Conservation (phyloP, 1,140 invertebrate genomes). For the Helicorthomorpha holstii region DNA sequence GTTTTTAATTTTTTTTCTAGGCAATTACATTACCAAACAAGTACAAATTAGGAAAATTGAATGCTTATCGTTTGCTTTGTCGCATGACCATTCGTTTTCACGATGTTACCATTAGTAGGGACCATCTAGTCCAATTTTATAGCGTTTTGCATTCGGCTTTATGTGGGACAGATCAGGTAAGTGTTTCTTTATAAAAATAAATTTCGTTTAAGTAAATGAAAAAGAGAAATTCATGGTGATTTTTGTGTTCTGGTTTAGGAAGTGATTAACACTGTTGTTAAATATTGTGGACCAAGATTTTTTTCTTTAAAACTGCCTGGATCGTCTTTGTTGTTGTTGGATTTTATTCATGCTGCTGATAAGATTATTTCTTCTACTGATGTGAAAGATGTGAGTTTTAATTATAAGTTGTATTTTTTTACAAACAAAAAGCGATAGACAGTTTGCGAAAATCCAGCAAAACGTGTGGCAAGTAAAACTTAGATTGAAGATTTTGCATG, state of each 20-base stretch:
- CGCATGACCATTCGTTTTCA: conserved; percentile 40
- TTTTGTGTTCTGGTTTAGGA: conserved; percentile 26
- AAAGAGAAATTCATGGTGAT: background rate
- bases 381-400: conserved; percentile 41
- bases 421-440: too few relatives aligned
- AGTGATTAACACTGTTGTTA: conserved; percentile 44
- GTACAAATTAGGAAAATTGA: conserved; percentile 52
- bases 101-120: conserved; percentile 37
- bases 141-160: conserved; percentile 63
- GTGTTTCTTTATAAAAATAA: conserved; percentile 1
- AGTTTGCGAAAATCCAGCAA: too few relatives aligned
- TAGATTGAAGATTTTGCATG: too few relatives aligned
- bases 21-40: conserved; percentile 47
- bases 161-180: conserved; percentile 34
- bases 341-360: conserved; percentile 79
- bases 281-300: conserved; percentile 58
- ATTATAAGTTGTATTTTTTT: too few relatives aligned
- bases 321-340: conserved; percentile 64
- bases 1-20: conserved; percentile 15
- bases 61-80: conserved; percentile 62
- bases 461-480: too few relatives aligned
- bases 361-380: conserved; percentile 66
- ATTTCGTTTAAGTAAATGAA: background rate
- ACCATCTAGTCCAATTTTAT: conserved; percentile 76
- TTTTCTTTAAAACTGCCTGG: conserved; percentile 76